A percentile compares a stretch with the other conserved stretches of the same genome.
These are phyloP conservation scores for Drosophila lutescens DNA, from an alignment of 2,888 invertebrate species.

Conservation along the genomic window DNA sequence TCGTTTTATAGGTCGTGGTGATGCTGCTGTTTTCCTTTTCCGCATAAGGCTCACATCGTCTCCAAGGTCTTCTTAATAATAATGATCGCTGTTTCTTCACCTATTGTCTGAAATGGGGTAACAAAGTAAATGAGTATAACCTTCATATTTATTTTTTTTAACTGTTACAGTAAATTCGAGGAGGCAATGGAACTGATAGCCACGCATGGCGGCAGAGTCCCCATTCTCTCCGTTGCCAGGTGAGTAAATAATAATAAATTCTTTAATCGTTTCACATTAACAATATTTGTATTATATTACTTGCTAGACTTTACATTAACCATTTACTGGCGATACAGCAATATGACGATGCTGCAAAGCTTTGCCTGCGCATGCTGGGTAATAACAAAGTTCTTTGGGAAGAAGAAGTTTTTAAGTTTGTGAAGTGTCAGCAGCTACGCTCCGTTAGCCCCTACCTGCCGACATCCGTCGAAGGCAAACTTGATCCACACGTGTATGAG, in stretches of 20 bases:
- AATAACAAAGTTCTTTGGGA: constrained; percentile 95
- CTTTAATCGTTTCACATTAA: not conserved
- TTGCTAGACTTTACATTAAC: constrained; percentile 89
- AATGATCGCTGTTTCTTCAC: too few species aligned
- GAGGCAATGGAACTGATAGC: constrained; percentile 93
- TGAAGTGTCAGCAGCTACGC: constrained; percentile 91
- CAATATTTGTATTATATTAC: not conserved
- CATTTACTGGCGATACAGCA: constrained; percentile 89
- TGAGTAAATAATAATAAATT: constrained; percentile 38
- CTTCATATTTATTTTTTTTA: not conserved
- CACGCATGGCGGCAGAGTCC: constrained; percentile 86
- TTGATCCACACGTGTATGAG: constrained; percentile 95
- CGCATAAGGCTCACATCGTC: too few species aligned
- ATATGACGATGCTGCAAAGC: constrained; percentile 93
- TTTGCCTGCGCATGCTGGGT: constrained; percentile 93
- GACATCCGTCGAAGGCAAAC: constrained; percentile 88
- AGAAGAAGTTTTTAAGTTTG: constrained; percentile 95
- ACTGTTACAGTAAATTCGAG: constrained; percentile 87
- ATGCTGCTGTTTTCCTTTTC: too few species aligned
- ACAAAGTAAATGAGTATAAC: too few species aligned
- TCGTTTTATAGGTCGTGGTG: too few species aligned
- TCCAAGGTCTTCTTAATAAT: too few species aligned
- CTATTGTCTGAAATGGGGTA: too few species aligned
- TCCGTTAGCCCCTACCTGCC: constrained; percentile 93
- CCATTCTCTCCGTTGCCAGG: constrained; percentile 81